phyloP scores from a whole-genome alignment of 1,140 invertebrate genomes.

The Bombus cullumanus region DNA sequence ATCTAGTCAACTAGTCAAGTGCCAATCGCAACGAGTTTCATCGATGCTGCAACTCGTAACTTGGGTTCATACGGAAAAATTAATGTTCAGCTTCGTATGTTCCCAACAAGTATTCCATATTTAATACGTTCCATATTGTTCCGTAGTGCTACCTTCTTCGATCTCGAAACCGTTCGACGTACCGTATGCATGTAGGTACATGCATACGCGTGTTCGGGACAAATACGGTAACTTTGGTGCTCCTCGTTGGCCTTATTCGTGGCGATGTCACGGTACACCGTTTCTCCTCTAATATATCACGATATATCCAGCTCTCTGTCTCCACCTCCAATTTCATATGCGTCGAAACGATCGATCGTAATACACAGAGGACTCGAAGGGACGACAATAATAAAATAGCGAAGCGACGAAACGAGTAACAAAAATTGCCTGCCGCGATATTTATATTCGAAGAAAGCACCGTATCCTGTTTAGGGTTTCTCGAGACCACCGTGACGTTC shows the following conservation, averaged over 20 bases:
- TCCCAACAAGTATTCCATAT: too few relatives aligned
- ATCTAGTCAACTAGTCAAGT: too few relatives aligned
- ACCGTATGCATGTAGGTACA: neutral
- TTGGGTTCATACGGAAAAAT: too few relatives aligned
- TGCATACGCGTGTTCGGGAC: neutral
- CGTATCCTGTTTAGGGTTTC: constrained; percentile 51
- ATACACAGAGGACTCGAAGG: neutral
- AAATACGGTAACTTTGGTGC: constrained; percentile 24
- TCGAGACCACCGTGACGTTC: constrained; percentile 63
- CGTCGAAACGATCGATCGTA: neutral
- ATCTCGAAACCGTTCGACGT: neutral
- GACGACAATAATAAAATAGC: neutral
- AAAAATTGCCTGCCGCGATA: constrained; percentile 16
- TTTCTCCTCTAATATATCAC: neutral
- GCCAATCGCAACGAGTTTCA: too few relatives aligned
- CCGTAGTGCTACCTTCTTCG: too few relatives aligned
- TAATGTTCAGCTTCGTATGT: too few relatives aligned
- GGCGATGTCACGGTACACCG: neutral
- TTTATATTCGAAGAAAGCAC: constrained; percentile 48
- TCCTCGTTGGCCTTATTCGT: constrained; percentile 23
- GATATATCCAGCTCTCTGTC: neutral
- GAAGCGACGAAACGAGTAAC: neutral
- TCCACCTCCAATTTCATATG: neutral
- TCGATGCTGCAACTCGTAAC: too few relatives aligned
- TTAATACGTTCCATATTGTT: too few relatives aligned